A percentile compares a stretch with the other conserved stretches of the same genome.
These are phyloP conservation scores for Drosophila bipectinata DNA, from an alignment of 1,140 invertebrate species.

Conservation along the genomic window DNA sequence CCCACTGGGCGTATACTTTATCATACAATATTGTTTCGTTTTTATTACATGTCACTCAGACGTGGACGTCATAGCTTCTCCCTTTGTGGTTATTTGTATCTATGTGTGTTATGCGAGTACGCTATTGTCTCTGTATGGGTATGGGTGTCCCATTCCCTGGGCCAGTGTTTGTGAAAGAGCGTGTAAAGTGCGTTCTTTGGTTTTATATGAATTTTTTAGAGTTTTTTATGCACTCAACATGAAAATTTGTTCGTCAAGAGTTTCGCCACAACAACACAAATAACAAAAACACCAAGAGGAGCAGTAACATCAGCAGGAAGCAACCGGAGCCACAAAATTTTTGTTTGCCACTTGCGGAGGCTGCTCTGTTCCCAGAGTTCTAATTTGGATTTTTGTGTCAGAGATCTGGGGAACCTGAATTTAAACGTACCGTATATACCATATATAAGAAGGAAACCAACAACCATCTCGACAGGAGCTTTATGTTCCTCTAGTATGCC, in stretches of 20 bases:
- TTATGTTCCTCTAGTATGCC: conserved; percentile 34
- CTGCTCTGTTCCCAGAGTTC: conserved; percentile 49
- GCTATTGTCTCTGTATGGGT: background rate
- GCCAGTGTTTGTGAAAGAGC: conserved; percentile 40
- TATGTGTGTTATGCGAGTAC: conserved; percentile 33
- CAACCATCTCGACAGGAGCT: conserved; percentile 1
- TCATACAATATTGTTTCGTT: conserved; percentile 82
- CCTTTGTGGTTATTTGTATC: conserved; percentile 44
- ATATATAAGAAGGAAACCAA: background rate
- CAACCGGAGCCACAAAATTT: conserved; percentile 42
- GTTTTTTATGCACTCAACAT: conserved; percentile 81
- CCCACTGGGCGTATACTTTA: conserved; percentile 81
- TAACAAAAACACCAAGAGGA: conserved; percentile 30
- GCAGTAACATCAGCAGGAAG: conserved; percentile 14
- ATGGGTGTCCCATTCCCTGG: background rate
- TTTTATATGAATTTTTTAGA: conserved; percentile 82
- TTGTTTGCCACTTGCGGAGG: conserved; percentile 57
- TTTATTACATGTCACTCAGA: conserved; percentile 81
- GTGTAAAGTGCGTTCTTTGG: conserved; percentile 81
- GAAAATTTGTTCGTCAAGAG: conserved; percentile 77
- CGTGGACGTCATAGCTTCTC: conserved; percentile 51
- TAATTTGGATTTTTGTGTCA: conserved; percentile 61
- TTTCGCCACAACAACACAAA: conserved; percentile 57
- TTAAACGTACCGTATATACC: conserved; percentile 8
- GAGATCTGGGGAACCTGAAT: conserved; percentile 21